Evolutionary conservation across 2,113 vertebrate species (phyloP).

Genomic region (Nestor notabilis): DNA sequence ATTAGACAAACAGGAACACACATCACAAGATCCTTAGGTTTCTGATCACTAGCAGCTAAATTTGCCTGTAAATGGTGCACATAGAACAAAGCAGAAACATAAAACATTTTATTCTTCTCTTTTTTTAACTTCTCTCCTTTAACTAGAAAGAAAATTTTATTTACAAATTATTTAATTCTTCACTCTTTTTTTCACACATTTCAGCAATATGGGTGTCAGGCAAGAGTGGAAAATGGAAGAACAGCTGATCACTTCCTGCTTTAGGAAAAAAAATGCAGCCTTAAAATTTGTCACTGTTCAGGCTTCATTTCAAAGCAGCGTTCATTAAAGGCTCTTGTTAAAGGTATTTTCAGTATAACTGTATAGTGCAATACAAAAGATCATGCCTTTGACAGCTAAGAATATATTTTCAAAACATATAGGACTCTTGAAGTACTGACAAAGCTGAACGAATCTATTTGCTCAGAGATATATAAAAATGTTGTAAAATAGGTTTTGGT

Average conservation of each 20-base stretch:
- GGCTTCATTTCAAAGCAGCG: conserved; percentile 14
- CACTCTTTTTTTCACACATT: background rate
- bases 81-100: background rate
- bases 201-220: background rate
- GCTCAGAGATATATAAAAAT: background rate
- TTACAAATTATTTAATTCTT: background rate
- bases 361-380: background rate
- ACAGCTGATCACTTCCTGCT: background rate
- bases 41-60: conserved; percentile 62
- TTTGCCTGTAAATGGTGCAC: background rate
- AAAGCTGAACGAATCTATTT: background rate
- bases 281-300: background rate
- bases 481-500: background rate
- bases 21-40: conserved; percentile 54
- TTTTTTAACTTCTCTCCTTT: background rate
- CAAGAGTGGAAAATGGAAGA: background rate
- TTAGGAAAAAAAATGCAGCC: background rate
- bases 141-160: background rate
- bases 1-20: conserved; percentile 71
- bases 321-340: conserved; percentile 10
- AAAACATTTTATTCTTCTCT: background rate
- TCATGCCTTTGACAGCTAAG: background rate
- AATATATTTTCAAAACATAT: background rate
- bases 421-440: background rate
- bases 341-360: background rate